Conservation (phyloP, 1,140 invertebrate species). For the Antheraea pernyi region DNA sequence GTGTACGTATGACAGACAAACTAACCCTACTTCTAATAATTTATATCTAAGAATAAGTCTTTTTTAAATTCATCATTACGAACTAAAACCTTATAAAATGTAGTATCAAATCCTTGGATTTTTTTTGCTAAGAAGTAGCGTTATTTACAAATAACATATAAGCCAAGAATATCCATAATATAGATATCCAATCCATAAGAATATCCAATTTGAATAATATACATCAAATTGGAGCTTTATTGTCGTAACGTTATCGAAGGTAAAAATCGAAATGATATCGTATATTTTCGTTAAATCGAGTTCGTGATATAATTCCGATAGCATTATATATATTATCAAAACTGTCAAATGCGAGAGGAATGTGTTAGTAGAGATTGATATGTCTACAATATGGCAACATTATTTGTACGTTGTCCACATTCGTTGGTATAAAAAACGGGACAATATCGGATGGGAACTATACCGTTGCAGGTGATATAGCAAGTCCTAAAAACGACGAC, state of each 20-base stretch:
- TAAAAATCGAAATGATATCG: not conserved
- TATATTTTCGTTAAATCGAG: conserved; percentile 14
- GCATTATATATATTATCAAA: not conserved
- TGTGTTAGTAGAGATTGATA: conserved; percentile 60
- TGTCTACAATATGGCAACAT: conserved; percentile 64
- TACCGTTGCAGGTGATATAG: not conserved
- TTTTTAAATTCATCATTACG: conserved; percentile 52
- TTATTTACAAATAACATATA: conserved; percentile 31
- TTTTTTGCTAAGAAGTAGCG: conserved; percentile 28
- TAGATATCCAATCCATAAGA: too few species aligned
- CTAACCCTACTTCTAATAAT: conserved; percentile 28
- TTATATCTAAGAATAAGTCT: conserved; percentile 67
- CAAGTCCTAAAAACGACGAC: not conserved
- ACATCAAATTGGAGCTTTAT: not conserved
- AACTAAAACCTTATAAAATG: conserved; percentile 37
- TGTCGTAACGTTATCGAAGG: not conserved
- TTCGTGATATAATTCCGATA: conserved; percentile 23
- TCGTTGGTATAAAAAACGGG: not conserved
- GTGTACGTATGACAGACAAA: conserved; percentile 23
- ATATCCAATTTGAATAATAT: not conserved
- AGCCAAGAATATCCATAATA: not conserved
- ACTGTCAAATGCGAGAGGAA: conserved; percentile 44
- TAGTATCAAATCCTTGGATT: conserved; percentile 64
- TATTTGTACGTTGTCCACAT: conserved; percentile 29
- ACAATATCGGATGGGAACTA: not conserved